Conservation (phyloP, 2,888 invertebrate genomes). For the Stenodema calcarata region DNA sequence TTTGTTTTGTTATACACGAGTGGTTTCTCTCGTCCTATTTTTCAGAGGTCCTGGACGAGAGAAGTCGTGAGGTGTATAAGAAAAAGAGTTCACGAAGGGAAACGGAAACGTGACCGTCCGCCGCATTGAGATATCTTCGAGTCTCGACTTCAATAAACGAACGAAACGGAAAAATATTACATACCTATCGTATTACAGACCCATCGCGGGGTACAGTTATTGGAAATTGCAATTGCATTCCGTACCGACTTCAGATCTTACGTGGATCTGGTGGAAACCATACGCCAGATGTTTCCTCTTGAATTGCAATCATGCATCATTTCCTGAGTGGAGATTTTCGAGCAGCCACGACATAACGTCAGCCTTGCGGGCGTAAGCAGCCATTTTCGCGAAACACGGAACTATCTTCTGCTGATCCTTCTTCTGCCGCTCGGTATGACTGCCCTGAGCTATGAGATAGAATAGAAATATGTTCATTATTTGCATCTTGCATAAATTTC, state of each 20-base stretch:
- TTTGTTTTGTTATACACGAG: conserved; percentile 2
- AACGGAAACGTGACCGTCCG: neutral
- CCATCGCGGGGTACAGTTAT: neutral
- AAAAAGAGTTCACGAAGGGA: neutral
- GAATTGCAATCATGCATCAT: too few relatives aligned
- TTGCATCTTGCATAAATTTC: too few relatives aligned
- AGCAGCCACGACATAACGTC: too few relatives aligned
- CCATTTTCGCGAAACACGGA: too few relatives aligned
- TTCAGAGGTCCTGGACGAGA: neutral
- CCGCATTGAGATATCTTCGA: neutral
- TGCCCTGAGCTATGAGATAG: too few relatives aligned
- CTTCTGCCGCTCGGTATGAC: too few relatives aligned
- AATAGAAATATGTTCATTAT: too few relatives aligned
- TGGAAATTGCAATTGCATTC: neutral
- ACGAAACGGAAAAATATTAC: neutral
- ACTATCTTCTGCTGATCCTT: too few relatives aligned
- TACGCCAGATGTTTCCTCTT: too few relatives aligned
- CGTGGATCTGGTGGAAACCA: too few relatives aligned
- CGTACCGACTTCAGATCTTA: neutral
- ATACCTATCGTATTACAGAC: neutral
- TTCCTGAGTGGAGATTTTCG: too few relatives aligned
- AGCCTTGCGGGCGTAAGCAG: too few relatives aligned
- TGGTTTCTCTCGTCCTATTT: neutral
- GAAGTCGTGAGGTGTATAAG: conserved; percentile 2
- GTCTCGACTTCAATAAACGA: neutral